These are phyloP conservation scores for Perdita meconis DNA, from an alignment of 2,888 invertebrate species.

Conservation along the genomic window DNA sequence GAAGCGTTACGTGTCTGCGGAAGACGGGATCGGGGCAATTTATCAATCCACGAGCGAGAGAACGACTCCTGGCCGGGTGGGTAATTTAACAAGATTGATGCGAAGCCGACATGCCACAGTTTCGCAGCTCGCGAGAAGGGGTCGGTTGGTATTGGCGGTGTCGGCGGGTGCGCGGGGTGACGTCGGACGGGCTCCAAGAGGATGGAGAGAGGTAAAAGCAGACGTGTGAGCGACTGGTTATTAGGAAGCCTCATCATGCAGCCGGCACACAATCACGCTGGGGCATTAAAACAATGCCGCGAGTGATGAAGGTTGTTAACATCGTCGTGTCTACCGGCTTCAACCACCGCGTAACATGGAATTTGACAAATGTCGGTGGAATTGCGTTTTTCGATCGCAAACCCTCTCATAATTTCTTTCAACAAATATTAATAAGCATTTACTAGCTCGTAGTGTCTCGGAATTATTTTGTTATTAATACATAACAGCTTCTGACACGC, in stretches of 20 bases:
- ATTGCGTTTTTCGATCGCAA: conserved; percentile 42
- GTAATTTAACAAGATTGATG: conserved; percentile 84
- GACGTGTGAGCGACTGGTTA: conserved; percentile 81
- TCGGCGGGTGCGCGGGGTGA: conserved; percentile 55
- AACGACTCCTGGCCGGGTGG: conserved; percentile 81
- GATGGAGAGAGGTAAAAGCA: conserved; percentile 66
- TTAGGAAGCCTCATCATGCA: conserved; percentile 80
- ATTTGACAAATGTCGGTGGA: conserved; percentile 58
- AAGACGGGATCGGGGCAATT: conserved; percentile 81
- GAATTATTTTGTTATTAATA: no score
- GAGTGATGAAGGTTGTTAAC: conserved; percentile 68
- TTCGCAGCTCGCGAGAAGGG: conserved; percentile 74
- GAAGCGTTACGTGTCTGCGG: conserved; percentile 79
- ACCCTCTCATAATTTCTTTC: no score
- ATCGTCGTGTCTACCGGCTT: conserved; percentile 60
- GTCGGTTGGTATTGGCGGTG: conserved; percentile 61
- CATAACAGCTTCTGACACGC: no score
- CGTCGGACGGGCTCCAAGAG: conserved; percentile 56
- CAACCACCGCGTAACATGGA: conserved; percentile 48
- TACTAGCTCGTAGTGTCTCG: no score
- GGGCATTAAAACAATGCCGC: conserved; percentile 71
- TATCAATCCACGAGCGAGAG: conserved; percentile 80
- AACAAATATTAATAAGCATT: no score
- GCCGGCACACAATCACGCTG: conserved; percentile 76
- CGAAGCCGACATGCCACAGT: conserved; percentile 82